Percentiles rank a stretch among this genome's conserved stretches.
phyloP scores from a whole-genome alignment of 2,797 vertebrate genomes.

The Xenops minutus region DNA sequence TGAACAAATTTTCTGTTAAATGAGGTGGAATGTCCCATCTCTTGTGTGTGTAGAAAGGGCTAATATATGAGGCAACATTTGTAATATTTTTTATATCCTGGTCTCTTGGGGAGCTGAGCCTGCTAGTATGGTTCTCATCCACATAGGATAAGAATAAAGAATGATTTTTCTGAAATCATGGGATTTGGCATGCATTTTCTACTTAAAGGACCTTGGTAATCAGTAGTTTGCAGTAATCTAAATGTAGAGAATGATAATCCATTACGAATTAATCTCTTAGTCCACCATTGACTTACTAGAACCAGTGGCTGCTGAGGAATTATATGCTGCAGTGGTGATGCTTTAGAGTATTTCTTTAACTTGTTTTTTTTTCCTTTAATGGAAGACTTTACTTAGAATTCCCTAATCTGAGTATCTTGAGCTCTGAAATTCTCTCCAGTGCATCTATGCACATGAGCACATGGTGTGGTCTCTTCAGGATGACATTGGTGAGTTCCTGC shows the following conservation, averaged over 20 bases:
- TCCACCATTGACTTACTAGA: neutral
- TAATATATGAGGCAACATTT: rapidly evolving
- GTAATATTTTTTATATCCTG: neutral
- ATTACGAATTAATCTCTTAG: neutral
- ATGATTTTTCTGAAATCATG: neutral
- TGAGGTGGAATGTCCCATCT: neutral
- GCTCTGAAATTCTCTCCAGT: neutral
- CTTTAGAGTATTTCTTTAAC: neutral
- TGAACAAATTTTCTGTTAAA: neutral
- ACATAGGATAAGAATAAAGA: neutral
- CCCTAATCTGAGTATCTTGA: neutral
- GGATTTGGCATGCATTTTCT: neutral
- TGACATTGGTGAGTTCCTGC: neutral
- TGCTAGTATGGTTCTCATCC: neutral
- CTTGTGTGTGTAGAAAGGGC: neutral
- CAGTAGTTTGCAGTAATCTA: neutral
- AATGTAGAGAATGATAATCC: neutral
- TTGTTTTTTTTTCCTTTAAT: neutral
- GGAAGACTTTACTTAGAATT: neutral
- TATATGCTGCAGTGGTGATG: neutral
- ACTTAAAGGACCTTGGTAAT: neutral
- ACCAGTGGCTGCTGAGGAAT: neutral
- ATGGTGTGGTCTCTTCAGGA: neutral
- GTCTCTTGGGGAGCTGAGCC: neutral
- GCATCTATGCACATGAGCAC: rapidly evolving